Evolutionary conservation across 2,888 invertebrate species (phyloP).

Genomic region (Drosophila anomalipes): DNA sequence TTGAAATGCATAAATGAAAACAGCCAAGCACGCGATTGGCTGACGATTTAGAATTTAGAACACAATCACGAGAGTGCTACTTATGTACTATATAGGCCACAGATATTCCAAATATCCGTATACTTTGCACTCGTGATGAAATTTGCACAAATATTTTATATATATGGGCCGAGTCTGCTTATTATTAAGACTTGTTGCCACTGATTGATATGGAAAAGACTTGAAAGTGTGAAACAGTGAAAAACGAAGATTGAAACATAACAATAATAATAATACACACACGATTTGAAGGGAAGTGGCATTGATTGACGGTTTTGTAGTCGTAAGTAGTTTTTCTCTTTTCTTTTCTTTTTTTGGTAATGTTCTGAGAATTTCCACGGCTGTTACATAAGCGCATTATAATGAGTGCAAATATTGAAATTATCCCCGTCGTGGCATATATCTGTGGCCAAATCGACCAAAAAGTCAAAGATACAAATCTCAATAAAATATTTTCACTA

Average conservation of each 20-base stretch:
- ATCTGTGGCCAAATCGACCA: constrained; percentile 69
- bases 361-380: constrained; percentile 70
- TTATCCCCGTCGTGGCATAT: constrained; percentile 51
- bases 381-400: constrained; percentile 69
- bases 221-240: constrained; percentile 67
- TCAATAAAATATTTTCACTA: constrained; percentile 75
- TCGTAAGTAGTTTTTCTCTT: constrained; percentile 8
- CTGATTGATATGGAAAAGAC: constrained; percentile 64
- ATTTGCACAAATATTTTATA: constrained; percentile 54
- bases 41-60: constrained; percentile 48
- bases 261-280: constrained; percentile 29
- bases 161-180: constrained; percentile 55
- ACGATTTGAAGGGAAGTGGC: constrained; percentile 64
- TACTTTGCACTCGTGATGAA: constrained; percentile 73
- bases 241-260: constrained; percentile 34
- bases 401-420: constrained; percentile 59
- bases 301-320: constrained; percentile 64
- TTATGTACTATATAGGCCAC: neutral
- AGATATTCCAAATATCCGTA: constrained; percentile 37
- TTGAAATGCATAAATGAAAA: constrained; percentile 38
- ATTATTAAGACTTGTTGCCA: constrained; percentile 64
- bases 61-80: constrained; percentile 34
- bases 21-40: constrained; percentile 46
- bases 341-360: constrained; percentile 32
- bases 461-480: constrained; percentile 76